A percentile compares a stretch with the other conserved stretches of the same genome.
These are phyloP conservation scores for Macrosoma leucophasiata DNA, from an alignment of 2,888 invertebrate species.

Conservation along the genomic window DNA sequence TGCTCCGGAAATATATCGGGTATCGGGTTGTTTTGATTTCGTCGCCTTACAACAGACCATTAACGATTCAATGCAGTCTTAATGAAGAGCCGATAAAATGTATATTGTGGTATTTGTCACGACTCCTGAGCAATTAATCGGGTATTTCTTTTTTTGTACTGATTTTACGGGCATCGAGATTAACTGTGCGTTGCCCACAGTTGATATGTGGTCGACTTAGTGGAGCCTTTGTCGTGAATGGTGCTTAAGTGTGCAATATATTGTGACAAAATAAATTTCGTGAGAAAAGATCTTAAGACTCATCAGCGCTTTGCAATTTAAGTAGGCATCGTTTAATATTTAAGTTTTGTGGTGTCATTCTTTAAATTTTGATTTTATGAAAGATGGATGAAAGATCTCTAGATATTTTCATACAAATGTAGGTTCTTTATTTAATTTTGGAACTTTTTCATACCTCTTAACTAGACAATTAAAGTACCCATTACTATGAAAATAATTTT, in stretches of 20 bases:
- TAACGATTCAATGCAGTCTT: constrained; percentile 68
- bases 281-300: constrained; percentile 52
- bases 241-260: constrained; percentile 61
- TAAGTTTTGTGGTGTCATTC: too few relatives aligned
- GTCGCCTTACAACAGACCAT: constrained; percentile 64
- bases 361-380: too few relatives aligned
- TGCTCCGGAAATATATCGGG: constrained; percentile 46
- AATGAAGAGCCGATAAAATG: constrained; percentile 71
- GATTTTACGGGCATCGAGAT: constrained; percentile 58
- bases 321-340: too few relatives aligned
- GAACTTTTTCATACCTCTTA: too few relatives aligned
- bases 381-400: too few relatives aligned
- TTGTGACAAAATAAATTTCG: constrained; percentile 57
- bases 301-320: constrained; percentile 43
- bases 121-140: constrained; percentile 61
- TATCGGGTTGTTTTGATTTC: constrained; percentile 57
- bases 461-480: too few relatives aligned
- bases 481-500: too few relatives aligned
- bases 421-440: too few relatives aligned
- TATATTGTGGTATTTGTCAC: constrained; percentile 66
- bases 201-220: constrained; percentile 63
- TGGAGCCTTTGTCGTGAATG: constrained; percentile 55
- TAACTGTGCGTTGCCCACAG: constrained; percentile 48
- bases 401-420: too few relatives aligned
- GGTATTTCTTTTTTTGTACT: constrained; percentile 51